phyloP scores from a whole-genome alignment of 2,888 invertebrate species.

The Cetonia aurata region DNA sequence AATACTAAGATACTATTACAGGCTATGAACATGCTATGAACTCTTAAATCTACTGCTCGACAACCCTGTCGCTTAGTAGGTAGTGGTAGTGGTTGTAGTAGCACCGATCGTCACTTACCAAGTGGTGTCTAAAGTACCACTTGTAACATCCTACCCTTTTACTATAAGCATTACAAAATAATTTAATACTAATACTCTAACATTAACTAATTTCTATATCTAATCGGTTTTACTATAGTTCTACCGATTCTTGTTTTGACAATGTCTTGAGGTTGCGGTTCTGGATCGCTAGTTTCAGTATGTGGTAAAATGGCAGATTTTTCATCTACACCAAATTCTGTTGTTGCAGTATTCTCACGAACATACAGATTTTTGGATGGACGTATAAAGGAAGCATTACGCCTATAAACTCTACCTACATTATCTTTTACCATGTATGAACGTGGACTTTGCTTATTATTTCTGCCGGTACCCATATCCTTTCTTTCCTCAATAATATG shows the following conservation, averaged over 20 bases:
- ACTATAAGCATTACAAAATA: too few relatives aligned
- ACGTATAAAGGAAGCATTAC: background rate
- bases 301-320: background rate
- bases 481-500: slow-evolving; percentile 16
- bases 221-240: background rate
- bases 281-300: background rate
- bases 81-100: background rate
- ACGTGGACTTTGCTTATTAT: slow-evolving; percentile 7
- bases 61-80: too few relatives aligned
- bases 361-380: background rate
- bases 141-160: too few relatives aligned
- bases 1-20: too few relatives aligned
- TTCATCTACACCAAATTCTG: background rate
- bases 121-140: too few relatives aligned
- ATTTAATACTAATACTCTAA: too few relatives aligned
- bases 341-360: background rate
- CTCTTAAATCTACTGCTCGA: too few relatives aligned
- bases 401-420: background rate
- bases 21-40: too few relatives aligned
- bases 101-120: too few relatives aligned
- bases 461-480: slow-evolving; percentile 7
- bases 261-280: background rate
- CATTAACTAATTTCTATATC: background rate
- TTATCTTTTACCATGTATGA: slow-evolving; percentile 8
- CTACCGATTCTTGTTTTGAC: background rate